Evolutionary conservation across 2,888 invertebrate species (phyloP).

Genomic region (Brenthis ino): DNA sequence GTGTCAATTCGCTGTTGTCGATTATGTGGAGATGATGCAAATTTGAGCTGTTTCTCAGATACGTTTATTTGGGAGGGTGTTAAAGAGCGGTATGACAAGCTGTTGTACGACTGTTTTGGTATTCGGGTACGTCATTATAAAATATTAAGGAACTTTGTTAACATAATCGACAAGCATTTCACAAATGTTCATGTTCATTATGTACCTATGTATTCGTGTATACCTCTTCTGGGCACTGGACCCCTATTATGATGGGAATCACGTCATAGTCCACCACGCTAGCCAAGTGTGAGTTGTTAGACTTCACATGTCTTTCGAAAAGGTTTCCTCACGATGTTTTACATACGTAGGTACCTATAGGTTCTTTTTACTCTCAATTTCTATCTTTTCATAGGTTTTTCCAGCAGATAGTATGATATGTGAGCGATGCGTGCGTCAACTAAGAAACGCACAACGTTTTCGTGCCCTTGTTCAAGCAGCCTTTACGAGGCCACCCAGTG

Average conservation of each 20-base stretch:
- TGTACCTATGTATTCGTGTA: too few relatives aligned
- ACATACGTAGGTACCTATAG: too few relatives aligned
- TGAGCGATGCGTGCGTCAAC: slow-evolving; percentile 52
- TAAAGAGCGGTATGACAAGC: slow-evolving; percentile 53
- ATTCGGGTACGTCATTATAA: slow-evolving; percentile 45
- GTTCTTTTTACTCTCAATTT: neutral
- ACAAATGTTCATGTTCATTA: too few relatives aligned
- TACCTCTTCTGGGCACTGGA: too few relatives aligned
- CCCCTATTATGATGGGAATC: too few relatives aligned
- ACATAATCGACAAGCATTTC: too few relatives aligned
- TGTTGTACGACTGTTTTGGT: slow-evolving; percentile 56
- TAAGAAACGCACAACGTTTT: slow-evolving; percentile 51
- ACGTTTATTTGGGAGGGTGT: slow-evolving; percentile 52
- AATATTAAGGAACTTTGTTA: too few relatives aligned
- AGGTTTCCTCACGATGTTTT: too few relatives aligned
- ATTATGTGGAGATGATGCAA: slow-evolving; percentile 52
- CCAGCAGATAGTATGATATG: slow-evolving; percentile 55
- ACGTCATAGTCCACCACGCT: too few relatives aligned
- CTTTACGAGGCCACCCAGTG: slow-evolving; percentile 48
- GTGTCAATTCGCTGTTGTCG: slow-evolving; percentile 49
- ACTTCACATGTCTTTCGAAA: too few relatives aligned
- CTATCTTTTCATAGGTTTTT: slow-evolving; percentile 46
- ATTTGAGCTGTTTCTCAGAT: slow-evolving; percentile 49
- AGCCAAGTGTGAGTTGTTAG: too few relatives aligned
- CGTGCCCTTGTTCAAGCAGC: slow-evolving; percentile 53